Evolutionary conservation across 2,888 invertebrate genomes (phyloP).

Genomic region (Meganola albula): DNA sequence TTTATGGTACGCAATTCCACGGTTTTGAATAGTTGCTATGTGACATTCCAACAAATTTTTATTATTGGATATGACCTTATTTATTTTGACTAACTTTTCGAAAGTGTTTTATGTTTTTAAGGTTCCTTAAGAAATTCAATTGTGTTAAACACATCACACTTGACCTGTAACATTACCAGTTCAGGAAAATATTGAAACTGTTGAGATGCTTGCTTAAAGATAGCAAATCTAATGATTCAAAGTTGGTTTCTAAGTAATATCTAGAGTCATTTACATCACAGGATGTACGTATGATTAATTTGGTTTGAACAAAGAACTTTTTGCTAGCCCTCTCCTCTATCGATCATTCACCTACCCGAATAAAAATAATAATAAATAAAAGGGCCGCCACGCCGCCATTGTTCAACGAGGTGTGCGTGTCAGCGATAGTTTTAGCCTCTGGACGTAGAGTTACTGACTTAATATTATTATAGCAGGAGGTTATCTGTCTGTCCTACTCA

Average conservation of each 20-base stretch:
- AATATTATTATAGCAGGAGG: slow-evolving; percentile 28
- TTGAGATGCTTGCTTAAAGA: too few relatives aligned
- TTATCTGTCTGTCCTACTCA: slow-evolving; percentile 21
- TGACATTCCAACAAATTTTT: slow-evolving; percentile 20
- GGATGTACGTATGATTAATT: slow-evolving; percentile 67
- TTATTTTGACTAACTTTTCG: too few relatives aligned
- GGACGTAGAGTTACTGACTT: slow-evolving; percentile 37
- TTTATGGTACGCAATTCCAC: slow-evolving; percentile 35
- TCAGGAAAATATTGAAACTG: too few relatives aligned
- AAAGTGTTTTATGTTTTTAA: too few relatives aligned
- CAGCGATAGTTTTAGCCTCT: slow-evolving; percentile 53
- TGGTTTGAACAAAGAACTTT: slow-evolving; percentile 67
- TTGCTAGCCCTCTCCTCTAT: slow-evolving; percentile 61
- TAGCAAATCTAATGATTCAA: too few relatives aligned
- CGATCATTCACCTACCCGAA: slow-evolving; percentile 70
- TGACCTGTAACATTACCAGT: too few relatives aligned
- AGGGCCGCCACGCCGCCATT: slow-evolving; percentile 62
- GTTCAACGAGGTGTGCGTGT: slow-evolving; percentile 64
- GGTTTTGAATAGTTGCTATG: slow-evolving; percentile 38
- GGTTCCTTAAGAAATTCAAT: too few relatives aligned
- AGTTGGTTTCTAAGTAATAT: slow-evolving; percentile 60
- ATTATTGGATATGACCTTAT: too few relatives aligned
- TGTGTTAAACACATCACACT: too few relatives aligned
- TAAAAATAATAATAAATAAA: slow-evolving; percentile 75
- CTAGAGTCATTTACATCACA: slow-evolving; percentile 55